Percentiles rank a stretch among this genome's conserved stretches.
Evolutionary conservation across 2,797 vertebrate genomes (phyloP).

Genomic region (Zalophus californianus): DNA sequence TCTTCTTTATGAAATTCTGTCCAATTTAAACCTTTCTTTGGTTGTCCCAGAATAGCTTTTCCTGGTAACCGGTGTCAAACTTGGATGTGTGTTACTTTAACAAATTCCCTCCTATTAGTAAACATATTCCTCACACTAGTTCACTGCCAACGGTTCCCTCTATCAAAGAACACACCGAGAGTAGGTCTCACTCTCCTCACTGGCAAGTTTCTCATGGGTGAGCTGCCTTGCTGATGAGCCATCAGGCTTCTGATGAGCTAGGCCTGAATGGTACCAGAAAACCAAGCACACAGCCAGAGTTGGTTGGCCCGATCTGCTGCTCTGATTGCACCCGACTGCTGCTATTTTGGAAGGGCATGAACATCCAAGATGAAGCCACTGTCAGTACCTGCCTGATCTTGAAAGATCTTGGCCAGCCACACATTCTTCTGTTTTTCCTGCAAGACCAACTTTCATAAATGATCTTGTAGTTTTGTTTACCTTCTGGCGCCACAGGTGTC

Average conservation of each 20-base stretch:
- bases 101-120: not conserved
- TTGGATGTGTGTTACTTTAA: not conserved
- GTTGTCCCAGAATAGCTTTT: not conserved
- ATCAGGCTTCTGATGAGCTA: not conserved
- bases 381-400: slow-evolving; percentile 63
- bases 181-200: not conserved
- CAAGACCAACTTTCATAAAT: slow-evolving; percentile 68
- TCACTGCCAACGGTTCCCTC: not conserved
- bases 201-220: not conserved
- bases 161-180: not conserved
- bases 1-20: slow-evolving; percentile 25
- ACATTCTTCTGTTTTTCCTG: slow-evolving; percentile 44
- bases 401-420: slow-evolving; percentile 60
- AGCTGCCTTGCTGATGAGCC: not conserved
- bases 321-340: not conserved
- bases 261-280: not conserved
- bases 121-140: not conserved
- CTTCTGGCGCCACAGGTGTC: slow-evolving; percentile 67
- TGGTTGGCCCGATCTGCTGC: not conserved
- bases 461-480: slow-evolving; percentile 69
- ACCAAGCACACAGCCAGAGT: not conserved
- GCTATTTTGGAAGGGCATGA: not conserved
- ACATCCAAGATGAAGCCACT: not conserved
- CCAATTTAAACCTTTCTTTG: slow-evolving; percentile 48
- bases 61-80: not conserved